Evolutionary conservation across 2,113 vertebrate genomes (phyloP), one percentile per base, ranked within the genome.

Genomic region (Athene cunicularia): DNA sequence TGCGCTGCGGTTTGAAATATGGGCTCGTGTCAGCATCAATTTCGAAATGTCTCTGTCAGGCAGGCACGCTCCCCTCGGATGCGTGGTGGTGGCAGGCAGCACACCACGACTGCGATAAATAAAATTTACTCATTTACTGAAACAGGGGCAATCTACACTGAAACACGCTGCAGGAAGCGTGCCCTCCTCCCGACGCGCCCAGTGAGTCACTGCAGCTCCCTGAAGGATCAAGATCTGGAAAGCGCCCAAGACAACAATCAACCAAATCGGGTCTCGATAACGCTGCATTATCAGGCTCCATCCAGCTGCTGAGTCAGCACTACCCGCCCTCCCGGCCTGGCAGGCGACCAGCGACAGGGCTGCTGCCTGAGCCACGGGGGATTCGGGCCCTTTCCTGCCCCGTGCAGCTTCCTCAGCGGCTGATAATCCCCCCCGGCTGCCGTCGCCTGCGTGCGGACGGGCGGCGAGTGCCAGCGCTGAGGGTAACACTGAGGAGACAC

Each of bases 251-350:
- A n/a, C 91, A 17, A 43, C 91, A 11, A 90, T 87, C 93, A 70
- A 81, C 32, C 76, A 11, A 37, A 39, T 60, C 68, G 53, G 80
- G 68, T 16, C 68, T 33, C 16, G 85, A 95, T 93, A 96, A 73
- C 32, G 63, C 85, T 17, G 68, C 73, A 18, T 92, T 88, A 87
- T 87, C 96, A 39, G 90, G 73, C 79, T 89, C 96, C 94, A 55
- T 86, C 33, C 74, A 67, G 93, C 87, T 64, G 85, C 94, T 62
- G 85, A 89, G 63, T 56, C 88, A 86, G 93, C 90, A 15, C 58
- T 45, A 4, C 24, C 45, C 39, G 3, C 77, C 77, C 63, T 56
- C 71, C 60, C 86, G 10, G 52, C 64, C 90, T 91, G 95, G 90
- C 90, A 49, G 93, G 93, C 52, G 2, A 80, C 37, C 91, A 62